phyloP scores from a whole-genome alignment of 2,888 invertebrate genomes.

The Cephus pygmeus region DNA sequence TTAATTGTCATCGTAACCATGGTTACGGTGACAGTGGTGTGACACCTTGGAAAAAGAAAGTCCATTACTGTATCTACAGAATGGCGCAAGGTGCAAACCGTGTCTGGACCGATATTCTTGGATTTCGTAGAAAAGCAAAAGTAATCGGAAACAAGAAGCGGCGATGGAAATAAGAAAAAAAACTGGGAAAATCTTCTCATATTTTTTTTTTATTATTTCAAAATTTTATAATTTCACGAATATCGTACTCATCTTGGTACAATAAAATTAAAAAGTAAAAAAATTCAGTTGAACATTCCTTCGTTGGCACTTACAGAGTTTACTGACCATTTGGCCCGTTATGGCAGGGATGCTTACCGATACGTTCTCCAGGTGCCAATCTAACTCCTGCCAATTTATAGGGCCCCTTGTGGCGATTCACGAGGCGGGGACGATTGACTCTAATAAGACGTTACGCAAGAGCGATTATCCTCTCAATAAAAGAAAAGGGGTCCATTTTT shows the following conservation, averaged over 20 bases:
- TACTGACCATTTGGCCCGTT: background rate
- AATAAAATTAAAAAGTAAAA: background rate
- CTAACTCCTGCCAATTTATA: background rate
- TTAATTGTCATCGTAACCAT: conserved; percentile 31
- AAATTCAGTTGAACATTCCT: background rate
- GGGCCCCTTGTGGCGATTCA: background rate
- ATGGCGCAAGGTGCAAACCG: background rate
- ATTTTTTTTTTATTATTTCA: background rate
- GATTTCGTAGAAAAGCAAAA: background rate
- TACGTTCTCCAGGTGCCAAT: background rate
- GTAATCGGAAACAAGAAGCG: background rate
- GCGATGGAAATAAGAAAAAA: background rate
- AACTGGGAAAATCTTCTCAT: background rate
- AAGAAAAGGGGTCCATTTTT: background rate
- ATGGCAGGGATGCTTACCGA: background rate
- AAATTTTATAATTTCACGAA: background rate
- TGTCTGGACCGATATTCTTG: background rate
- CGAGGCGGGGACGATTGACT: background rate
- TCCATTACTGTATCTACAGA: background rate
- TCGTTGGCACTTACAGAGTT: background rate
- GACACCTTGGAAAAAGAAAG: conserved; percentile 36
- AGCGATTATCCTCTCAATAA: background rate
- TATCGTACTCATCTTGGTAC: background rate
- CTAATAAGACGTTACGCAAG: conserved; percentile 1
- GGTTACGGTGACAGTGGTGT: conserved; percentile 30